phyloP scores from a whole-genome alignment of 2,113 vertebrate species.

The Patagioenas fasciata region DNA sequence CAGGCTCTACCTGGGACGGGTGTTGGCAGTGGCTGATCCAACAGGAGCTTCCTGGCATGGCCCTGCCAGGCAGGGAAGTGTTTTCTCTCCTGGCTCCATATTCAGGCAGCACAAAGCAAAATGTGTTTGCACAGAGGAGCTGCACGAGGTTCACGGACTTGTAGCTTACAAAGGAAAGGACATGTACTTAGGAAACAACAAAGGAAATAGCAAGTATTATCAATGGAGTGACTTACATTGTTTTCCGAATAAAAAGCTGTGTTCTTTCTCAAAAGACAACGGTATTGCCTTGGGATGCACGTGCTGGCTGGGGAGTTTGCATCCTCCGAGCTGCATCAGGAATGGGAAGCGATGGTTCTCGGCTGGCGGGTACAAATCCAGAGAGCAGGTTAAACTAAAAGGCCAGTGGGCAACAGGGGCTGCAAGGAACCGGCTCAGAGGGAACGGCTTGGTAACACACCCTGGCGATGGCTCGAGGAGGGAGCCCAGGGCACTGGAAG shows the following conservation, averaged over 20 bases:
- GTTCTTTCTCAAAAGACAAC: neutral
- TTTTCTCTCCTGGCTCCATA: neutral
- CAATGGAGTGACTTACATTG: neutral
- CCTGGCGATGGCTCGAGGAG: neutral
- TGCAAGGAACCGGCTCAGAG: fast-evolving
- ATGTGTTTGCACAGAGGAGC: neutral
- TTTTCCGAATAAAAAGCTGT: neutral
- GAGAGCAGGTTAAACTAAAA: neutral
- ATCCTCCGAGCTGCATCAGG: fast-evolving
- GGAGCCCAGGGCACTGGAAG: fast-evolving
- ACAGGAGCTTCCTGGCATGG: neutral
- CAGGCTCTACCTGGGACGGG: neutral
- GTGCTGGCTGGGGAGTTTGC: neutral
- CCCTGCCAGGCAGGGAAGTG: neutral
- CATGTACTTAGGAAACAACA: neutral
- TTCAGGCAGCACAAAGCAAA: neutral
- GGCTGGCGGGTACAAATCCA: neutral
- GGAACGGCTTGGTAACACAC: neutral
- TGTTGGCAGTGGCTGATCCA: neutral
- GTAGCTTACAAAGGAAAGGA: neutral
- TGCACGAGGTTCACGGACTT: fast-evolving
- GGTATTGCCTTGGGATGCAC: fast-evolving
- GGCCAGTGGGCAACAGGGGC: fast-evolving
- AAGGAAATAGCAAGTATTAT: neutral
- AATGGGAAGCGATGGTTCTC: neutral